These are phyloP conservation scores for Stegophylla sp. DNA, from an alignment of 2,888 invertebrate species.

Conservation along the genomic window DNA sequence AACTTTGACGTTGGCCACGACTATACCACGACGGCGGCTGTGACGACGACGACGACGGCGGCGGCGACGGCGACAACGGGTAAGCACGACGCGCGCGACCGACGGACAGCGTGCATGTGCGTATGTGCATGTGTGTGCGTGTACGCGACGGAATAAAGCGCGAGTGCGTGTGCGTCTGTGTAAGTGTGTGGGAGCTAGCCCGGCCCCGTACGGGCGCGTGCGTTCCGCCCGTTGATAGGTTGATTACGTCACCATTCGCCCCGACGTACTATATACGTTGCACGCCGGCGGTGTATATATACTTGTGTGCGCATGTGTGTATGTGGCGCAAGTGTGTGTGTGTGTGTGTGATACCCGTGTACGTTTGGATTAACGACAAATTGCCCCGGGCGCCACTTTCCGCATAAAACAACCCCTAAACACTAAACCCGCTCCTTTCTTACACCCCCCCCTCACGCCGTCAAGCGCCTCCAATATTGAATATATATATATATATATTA, in stretches of 20 bases:
- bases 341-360: slow-evolving; percentile 47
- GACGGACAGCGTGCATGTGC: slow-evolving; percentile 53
- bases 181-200: slow-evolving; percentile 49
- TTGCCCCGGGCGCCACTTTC: slow-evolving; percentile 57
- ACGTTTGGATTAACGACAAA: slow-evolving; percentile 58
- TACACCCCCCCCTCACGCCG: not conserved
- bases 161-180: not conserved
- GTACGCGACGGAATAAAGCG: not conserved
- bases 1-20: slow-evolving; percentile 23
- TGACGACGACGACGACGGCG: slow-evolving; percentile 17
- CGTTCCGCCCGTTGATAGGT: slow-evolving; percentile 57
- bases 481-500: not conserved
- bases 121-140: slow-evolving; percentile 1
- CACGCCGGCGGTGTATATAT: not conserved
- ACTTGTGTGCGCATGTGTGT: not conserved
- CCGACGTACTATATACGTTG: not conserved
- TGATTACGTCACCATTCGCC: slow-evolving; percentile 56
- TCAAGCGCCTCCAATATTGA: not conserved
- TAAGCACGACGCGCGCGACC: slow-evolving; percentile 48
- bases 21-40: not conserved
- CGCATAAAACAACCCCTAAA: slow-evolving; percentile 59
- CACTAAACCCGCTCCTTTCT: slow-evolving; percentile 44
- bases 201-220: slow-evolving; percentile 56
- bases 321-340: not conserved
- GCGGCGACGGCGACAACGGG: slow-evolving; percentile 14